Conservation (phyloP, 2,797 vertebrate genomes). For the Spea hammondii region DNA sequence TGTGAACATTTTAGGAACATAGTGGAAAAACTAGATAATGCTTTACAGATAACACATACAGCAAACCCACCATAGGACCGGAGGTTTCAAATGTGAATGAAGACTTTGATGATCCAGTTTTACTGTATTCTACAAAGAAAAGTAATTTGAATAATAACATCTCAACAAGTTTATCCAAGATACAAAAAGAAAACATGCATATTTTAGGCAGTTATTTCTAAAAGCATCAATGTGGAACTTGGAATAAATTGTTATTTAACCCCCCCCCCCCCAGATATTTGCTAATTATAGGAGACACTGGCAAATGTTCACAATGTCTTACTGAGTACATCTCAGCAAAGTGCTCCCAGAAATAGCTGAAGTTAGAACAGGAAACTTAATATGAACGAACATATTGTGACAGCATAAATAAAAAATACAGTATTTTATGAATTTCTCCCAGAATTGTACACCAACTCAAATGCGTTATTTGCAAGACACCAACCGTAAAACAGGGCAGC, state of each 20-base stretch:
- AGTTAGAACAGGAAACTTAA: too few species aligned
- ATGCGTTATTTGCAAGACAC: background rate
- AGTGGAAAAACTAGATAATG: conserved; percentile 4
- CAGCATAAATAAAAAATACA: background rate
- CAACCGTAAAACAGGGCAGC: background rate
- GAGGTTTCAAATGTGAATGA: conserved; percentile 8
- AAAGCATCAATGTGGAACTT: conserved; percentile 4
- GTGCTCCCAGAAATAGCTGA: background rate
- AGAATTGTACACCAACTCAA: background rate
- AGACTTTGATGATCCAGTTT: conserved; percentile 11
- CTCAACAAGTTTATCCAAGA: conserved; percentile 29
- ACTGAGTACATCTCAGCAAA: conserved; percentile 14
- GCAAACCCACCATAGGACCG: background rate
- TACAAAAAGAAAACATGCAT: conserved; percentile 42
- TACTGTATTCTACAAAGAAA: conserved; percentile 15
- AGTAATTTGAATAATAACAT: conserved; percentile 16
- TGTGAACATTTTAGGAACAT: conserved; percentile 21
- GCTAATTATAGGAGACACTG: background rate
- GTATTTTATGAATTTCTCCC: background rate
- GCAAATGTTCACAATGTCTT: background rate
- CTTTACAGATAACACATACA: conserved; percentile 24
- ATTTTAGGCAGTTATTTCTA: conserved; percentile 14
- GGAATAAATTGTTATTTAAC: background rate
- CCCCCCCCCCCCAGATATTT: background rate
- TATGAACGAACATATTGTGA: too few species aligned